Conservation (phyloP, 2,113 vertebrate species). For the Urocynchramus pylzowi region DNA sequence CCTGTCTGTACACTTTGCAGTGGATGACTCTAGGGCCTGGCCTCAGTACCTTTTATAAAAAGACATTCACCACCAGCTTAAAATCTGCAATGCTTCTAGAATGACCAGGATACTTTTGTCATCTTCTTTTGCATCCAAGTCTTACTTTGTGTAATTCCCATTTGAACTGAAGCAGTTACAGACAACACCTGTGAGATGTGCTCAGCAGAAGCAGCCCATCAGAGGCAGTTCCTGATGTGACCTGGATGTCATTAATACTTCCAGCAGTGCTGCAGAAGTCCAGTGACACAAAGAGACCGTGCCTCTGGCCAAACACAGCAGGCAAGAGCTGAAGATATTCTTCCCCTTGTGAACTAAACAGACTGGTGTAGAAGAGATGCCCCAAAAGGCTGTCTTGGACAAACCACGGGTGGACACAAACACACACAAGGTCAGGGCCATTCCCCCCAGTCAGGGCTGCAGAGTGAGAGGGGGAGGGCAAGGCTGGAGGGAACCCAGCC, state of each 20-base stretch:
- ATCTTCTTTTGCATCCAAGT: background rate
- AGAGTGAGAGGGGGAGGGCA: background rate
- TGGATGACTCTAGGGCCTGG: background rate
- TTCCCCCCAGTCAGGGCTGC: background rate
- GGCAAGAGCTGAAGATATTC: background rate
- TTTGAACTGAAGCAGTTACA: background rate
- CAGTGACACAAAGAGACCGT: background rate
- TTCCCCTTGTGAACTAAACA: background rate
- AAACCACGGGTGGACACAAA: accelerated
- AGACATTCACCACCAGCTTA: background rate
- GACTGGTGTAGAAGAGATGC: background rate
- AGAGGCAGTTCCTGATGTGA: background rate
- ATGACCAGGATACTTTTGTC: background rate
- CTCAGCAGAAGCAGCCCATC: background rate
- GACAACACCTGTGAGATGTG: background rate
- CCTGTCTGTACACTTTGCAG: background rate
- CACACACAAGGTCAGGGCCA: accelerated
- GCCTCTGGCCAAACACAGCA: background rate
- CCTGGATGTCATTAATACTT: background rate
- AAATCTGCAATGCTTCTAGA: background rate
- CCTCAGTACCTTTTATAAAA: background rate
- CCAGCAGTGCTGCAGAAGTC: background rate
- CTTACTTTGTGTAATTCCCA: background rate
- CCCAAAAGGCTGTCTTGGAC: background rate
- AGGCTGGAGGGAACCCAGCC: slow-evolving; percentile 18